These are phyloP conservation scores for Plotosus lineatus DNA, from an alignment of 2,113 vertebrate genomes.

Conservation along the genomic window DNA sequence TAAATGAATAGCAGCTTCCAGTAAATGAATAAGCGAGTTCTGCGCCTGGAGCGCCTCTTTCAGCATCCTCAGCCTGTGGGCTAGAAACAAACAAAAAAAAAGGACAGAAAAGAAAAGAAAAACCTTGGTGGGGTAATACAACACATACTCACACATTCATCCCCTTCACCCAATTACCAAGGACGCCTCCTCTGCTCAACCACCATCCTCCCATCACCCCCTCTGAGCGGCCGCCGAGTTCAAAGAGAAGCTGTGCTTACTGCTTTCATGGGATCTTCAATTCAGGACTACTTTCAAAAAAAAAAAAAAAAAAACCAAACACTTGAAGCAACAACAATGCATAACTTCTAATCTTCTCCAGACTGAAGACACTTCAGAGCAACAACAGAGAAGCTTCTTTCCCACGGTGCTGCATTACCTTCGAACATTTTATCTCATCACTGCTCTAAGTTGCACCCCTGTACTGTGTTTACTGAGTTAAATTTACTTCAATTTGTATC, in stretches of 20 bases:
- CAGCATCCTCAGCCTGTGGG: conserved; percentile 61
- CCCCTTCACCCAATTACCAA: conserved; percentile 48
- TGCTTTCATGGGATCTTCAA: conserved; percentile 62
- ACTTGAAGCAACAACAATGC: conserved; percentile 29
- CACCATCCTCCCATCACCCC: conserved; percentile 47
- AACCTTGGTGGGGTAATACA: conserved; percentile 62
- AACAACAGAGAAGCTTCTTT: conserved; percentile 31
- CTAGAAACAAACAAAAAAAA: conserved; percentile 66
- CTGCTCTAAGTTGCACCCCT: background rate
- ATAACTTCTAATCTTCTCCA: conserved; percentile 30
- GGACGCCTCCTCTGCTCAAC: conserved; percentile 43
- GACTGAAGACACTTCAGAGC: conserved; percentile 31
- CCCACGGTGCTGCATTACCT: conserved; percentile 23
- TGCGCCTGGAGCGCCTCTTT: conserved; percentile 63
- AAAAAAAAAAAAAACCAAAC: background rate
- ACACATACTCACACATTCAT: conserved; percentile 42
- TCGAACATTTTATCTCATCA: background rate
- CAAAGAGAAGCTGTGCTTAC: conserved; percentile 69
- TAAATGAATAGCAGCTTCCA: conserved; percentile 60
- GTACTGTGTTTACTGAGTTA: background rate
- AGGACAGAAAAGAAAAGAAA: conserved; percentile 63
- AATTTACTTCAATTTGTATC: background rate
- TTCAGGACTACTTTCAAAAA: conserved; percentile 9
- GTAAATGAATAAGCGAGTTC: conserved; percentile 57
- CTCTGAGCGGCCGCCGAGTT: conserved; percentile 55